Percentiles rank a stretch among this genome's conserved stretches.
These are phyloP conservation scores for Nebria salina DNA, from an alignment of 2,888 invertebrate genomes.

Conservation along the genomic window DNA sequence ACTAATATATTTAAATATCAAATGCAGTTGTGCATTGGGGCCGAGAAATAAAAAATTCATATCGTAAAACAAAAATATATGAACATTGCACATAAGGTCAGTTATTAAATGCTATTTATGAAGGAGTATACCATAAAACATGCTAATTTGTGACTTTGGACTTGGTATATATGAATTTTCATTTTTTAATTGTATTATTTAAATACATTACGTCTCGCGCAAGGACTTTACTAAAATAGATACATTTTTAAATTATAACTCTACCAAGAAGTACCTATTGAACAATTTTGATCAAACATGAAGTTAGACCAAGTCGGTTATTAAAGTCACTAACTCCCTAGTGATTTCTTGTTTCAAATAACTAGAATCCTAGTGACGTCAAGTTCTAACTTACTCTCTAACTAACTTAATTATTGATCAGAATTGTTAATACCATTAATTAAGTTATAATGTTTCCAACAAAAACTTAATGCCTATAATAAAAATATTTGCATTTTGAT, in stretches of 20 bases:
- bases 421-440: background rate
- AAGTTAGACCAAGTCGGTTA: too few relatives aligned
- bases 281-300: too few relatives aligned
- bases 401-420: too few relatives aligned
- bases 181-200: background rate
- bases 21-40: background rate
- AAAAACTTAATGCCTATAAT: background rate
- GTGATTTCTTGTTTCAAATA: too few relatives aligned
- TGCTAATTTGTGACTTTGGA: background rate
- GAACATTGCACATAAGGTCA: background rate
- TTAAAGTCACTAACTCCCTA: too few relatives aligned
- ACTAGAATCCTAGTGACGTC: too few relatives aligned
- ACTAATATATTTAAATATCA: background rate
- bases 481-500: background rate
- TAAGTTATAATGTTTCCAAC: background rate
- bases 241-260: background rate
- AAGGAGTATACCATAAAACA: background rate
- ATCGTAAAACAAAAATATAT: background rate
- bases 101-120: background rate
- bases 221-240: background rate
- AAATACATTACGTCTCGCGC: background rate
- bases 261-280: too few relatives aligned
- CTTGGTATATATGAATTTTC: background rate
- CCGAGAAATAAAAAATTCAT: background rate
- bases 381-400: too few relatives aligned